Conservation (phyloP, 2,888 invertebrate genomes). For the Lumbricus terrestris region DNA sequence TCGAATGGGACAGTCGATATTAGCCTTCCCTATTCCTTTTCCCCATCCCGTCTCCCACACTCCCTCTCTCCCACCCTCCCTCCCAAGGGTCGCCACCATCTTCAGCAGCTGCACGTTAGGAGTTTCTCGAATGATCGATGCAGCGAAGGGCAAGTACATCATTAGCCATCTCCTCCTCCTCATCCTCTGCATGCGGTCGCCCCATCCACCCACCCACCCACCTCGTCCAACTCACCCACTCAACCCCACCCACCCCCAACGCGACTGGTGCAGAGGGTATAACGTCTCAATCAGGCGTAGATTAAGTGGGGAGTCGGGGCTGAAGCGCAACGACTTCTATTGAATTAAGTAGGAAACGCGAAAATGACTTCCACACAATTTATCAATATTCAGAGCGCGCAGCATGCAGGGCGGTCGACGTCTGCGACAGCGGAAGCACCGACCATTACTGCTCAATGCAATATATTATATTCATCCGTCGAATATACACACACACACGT, state of each 20-base stretch:
- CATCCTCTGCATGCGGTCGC: not conserved
- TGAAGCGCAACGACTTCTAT: not conserved
- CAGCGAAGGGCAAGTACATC: not conserved
- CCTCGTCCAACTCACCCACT: not conserved
- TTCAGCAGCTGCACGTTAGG: not conserved
- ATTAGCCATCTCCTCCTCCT: not conserved
- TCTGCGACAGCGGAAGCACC: not conserved
- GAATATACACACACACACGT: too few species aligned
- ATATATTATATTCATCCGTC: not conserved
- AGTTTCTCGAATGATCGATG: not conserved
- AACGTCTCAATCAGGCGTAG: not conserved
- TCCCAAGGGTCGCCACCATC: not conserved
- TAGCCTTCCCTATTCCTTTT: too few species aligned
- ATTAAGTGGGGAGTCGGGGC: not conserved
- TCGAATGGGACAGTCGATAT: not conserved
- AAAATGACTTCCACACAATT: not conserved
- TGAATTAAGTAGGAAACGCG: not conserved
- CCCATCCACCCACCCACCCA: too few species aligned
- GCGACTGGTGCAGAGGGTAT: not conserved
- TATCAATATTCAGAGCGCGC: not conserved
- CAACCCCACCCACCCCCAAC: too few species aligned
- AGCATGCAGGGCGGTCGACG: not conserved
- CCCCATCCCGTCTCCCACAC: not conserved
- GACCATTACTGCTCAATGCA: not conserved
- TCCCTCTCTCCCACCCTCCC: not conserved